These are phyloP conservation scores for Rallus limicola DNA, from an alignment of 2,113 vertebrate species.

Conservation along the genomic window DNA sequence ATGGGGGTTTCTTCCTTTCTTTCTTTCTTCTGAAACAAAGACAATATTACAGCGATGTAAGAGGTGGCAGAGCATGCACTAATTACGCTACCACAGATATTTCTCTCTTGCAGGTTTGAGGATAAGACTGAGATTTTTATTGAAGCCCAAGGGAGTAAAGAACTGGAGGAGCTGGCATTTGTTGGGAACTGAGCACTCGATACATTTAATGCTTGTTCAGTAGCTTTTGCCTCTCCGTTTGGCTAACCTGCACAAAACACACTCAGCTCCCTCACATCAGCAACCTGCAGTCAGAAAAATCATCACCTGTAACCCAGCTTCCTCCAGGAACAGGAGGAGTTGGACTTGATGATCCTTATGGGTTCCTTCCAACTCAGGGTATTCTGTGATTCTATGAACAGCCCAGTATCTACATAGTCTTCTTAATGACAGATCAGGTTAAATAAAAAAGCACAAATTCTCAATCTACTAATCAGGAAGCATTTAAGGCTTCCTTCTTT, in stretches of 20 bases:
- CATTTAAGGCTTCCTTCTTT: neutral
- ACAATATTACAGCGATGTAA: neutral
- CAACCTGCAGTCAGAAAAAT: neutral
- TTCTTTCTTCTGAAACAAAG: constrained; percentile 9
- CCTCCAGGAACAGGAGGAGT: neutral
- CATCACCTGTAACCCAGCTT: neutral
- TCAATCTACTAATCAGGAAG: neutral
- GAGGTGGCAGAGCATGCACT: neutral
- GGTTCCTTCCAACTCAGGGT: too few relatives aligned
- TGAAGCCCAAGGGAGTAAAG: neutral
- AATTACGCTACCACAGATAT: neutral
- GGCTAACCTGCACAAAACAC: neutral
- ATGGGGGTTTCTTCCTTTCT: neutral
- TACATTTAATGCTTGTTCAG: neutral
- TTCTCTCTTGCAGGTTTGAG: neutral
- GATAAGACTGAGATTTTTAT: neutral
- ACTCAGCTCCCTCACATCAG: neutral
- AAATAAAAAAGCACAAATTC: neutral
- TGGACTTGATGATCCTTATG: too few relatives aligned
- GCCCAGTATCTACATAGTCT: rapidly evolving
- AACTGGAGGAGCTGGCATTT: neutral
- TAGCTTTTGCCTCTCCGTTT: neutral
- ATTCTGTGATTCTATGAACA: neutral
- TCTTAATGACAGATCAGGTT: neutral
- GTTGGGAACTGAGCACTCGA: neutral